Conservation (phyloP, 2,113 vertebrate genomes). For the Calypte anna region DNA sequence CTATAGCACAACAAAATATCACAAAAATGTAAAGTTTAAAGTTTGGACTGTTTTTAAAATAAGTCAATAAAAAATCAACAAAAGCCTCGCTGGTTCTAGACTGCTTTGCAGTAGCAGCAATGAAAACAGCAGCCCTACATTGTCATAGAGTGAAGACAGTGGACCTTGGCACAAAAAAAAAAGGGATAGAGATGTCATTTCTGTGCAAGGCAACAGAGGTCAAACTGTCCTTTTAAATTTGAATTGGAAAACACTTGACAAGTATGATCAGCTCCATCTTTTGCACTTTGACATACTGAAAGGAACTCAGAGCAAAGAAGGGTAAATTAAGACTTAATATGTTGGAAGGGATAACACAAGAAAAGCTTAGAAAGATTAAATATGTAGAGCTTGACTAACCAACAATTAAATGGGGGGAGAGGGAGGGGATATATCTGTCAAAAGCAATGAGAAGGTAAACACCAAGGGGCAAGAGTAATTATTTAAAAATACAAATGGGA, state of each 20-base stretch:
- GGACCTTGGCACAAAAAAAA: background rate
- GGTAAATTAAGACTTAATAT: background rate
- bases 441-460: slow-evolving; percentile 64
- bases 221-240: background rate
- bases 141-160: background rate
- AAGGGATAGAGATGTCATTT: background rate
- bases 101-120: background rate
- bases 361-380: slow-evolving; percentile 62
- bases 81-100: background rate
- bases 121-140: background rate
- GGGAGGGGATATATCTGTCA: slow-evolving; percentile 52
- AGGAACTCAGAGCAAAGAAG: background rate
- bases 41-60: background rate
- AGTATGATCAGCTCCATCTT: background rate
- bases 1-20: background rate
- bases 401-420: slow-evolving; percentile 62
- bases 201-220: background rate
- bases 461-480: slow-evolving; percentile 70
- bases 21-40: background rate
- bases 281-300: slow-evolving; percentile 1
- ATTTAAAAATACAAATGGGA: slow-evolving; percentile 68
- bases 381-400: slow-evolving; percentile 69
- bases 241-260: background rate
- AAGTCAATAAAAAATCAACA: background rate
- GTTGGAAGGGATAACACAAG: slow-evolving; percentile 10